Conservation (phyloP, 2,113 vertebrate genomes). For the Leptobrachium ailaonicum region DNA sequence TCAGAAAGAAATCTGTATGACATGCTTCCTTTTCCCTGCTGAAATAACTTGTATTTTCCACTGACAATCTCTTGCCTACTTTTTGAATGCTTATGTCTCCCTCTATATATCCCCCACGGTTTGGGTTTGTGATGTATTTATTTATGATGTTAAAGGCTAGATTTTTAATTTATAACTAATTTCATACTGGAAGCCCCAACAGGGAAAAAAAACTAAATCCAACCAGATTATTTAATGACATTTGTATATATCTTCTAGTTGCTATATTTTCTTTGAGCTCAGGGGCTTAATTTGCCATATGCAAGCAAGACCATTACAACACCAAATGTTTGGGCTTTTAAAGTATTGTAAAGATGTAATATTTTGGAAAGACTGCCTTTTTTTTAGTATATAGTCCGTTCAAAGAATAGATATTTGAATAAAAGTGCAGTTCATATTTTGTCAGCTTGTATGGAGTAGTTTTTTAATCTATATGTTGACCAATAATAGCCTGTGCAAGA, state of each 20-base stretch:
- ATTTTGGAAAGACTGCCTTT: constrained; percentile 35
- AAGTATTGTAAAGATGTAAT: constrained; percentile 44
- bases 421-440: constrained; percentile 34
- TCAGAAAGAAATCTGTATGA: no score
- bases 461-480: neutral
- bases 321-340: constrained; percentile 14
- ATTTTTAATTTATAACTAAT: constrained; percentile 17
- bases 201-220: neutral
- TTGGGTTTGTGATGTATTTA: neutral
- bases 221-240: constrained; percentile 27
- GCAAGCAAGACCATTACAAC: constrained; percentile 31
- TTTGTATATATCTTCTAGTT: neutral
- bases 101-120: neutral
- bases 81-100: neutral
- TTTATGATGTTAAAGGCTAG: neutral
- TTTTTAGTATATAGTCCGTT: constrained; percentile 27
- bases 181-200: neutral
- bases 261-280: constrained; percentile 16
- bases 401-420: constrained; percentile 33
- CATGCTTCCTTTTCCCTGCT: neutral
- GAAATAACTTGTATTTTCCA: neutral
- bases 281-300: constrained; percentile 39
- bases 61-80: neutral
- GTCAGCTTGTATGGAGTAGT: constrained; percentile 14
- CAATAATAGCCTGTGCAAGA: no score